A percentile compares a stretch with the other conserved stretches of the same genome.
Conservation (phyloP, 2,797 vertebrate genomes). For the Vultur gryphus region DNA sequence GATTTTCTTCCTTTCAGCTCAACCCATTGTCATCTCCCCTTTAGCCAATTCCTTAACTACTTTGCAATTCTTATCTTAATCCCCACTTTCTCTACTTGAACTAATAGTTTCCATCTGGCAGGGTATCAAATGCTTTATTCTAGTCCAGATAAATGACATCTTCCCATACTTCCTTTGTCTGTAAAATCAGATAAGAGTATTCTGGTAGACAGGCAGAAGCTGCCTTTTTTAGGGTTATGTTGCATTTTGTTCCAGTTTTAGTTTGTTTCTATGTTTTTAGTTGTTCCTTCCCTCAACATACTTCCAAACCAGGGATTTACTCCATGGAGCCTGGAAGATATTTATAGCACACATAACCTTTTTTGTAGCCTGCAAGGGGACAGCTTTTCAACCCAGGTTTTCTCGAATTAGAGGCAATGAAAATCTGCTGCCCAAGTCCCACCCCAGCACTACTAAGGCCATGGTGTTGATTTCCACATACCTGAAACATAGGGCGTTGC, state of each 20-base stretch:
- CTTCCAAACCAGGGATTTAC: not conserved
- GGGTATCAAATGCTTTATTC: constrained; percentile 39
- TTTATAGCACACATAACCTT: not conserved
- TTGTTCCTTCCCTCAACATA: not conserved
- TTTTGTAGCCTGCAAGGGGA: not conserved
- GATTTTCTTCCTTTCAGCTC: constrained; percentile 22
- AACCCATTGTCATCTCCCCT: constrained; percentile 32
- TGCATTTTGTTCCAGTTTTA: constrained; percentile 1
- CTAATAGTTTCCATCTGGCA: constrained; percentile 57
- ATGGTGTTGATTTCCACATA: not conserved
- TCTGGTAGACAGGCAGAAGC: constrained; percentile 23
- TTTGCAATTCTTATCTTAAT: constrained; percentile 60
- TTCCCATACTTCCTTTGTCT: constrained; percentile 46
- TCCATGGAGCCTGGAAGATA: not conserved
- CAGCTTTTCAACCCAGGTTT: not conserved
- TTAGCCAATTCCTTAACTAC: constrained; percentile 38
- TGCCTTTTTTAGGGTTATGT: constrained; percentile 3
- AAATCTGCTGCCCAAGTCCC: not conserved
- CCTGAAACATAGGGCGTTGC: not conserved
- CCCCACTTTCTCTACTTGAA: constrained; percentile 55
- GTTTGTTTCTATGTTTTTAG: not conserved
- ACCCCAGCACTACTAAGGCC: not conserved
- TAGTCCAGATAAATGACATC: constrained; percentile 43
- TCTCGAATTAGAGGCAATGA: not conserved
- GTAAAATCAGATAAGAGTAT: constrained; percentile 42